Base-by-base conservation (phyloP, 1,140 invertebrate genomes). In the Caerostris darwini region DNA sequence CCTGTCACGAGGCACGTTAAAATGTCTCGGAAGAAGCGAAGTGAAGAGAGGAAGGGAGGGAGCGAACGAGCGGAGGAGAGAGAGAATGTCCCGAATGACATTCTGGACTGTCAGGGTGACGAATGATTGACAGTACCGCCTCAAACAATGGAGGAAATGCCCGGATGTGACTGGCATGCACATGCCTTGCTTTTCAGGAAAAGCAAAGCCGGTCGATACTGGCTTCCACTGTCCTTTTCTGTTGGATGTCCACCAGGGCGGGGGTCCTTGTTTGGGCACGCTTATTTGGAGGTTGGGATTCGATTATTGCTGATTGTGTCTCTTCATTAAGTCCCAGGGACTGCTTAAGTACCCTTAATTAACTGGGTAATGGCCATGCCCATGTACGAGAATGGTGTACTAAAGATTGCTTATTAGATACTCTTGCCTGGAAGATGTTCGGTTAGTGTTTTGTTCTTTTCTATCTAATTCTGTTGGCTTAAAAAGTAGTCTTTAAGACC, bases 141-240 rank as follows among this genome's bases (percentile, higher is more conserved):
- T 94, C 92, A 94, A 94, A 94, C 92, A 94, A 94, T 94, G 59
- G 86, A 67, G 92, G 92, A 89, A 77, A 61, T 88, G 92, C 92
- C 92, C 92, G 92, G 92, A 94, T 94, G 92, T 94, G 92, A 94
- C 92, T 94, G 92, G 92, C 92, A 89, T 94, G 83, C 92, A 92
- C 90, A 92, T 92, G 90, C 90, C 90, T 92, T 61, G 56, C 89
- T 90, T 69, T 69, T 58, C 54, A 50, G n/a, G 89, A 56, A 69
- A 57, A 82, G 83, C 56, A 85, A 69, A 64, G 69, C 92, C 57
- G 92, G 92, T 94, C 92, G 92, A 94, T 94, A 94, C 69, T 61
- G 85, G 57, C 59, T 34, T 81, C 57, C 56, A 53, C 64, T 56
- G 83, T 81, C 71, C 85, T 34, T 54, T 54, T 92, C 90, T 92